Evolutionary conservation across 2,888 invertebrate genomes (phyloP).

Genomic region (Metacarcinus magister): DNA sequence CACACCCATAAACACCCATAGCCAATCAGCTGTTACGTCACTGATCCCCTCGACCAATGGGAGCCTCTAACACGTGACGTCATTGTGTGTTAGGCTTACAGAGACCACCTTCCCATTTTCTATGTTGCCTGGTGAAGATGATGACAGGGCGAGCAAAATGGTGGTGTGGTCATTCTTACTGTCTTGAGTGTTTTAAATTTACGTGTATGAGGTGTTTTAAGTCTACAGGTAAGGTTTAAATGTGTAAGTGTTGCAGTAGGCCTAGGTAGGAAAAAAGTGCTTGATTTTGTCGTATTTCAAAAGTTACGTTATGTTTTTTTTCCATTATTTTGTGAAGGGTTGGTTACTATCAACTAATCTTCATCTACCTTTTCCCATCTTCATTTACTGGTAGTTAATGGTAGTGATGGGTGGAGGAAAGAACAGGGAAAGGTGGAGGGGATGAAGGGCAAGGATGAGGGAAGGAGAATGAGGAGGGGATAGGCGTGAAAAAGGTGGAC

Average conservation of each 20-base stretch:
- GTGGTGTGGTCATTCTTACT: no score
- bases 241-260: background rate
- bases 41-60: background rate
- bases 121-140: background rate
- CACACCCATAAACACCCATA: background rate
- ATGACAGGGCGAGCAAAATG: background rate
- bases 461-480: background rate
- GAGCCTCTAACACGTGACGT: conserved; percentile 19
- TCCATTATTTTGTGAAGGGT: no score
- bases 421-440: conserved; percentile 18
- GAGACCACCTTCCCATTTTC: conserved; percentile 56
- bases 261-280: background rate
- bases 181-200: no score
- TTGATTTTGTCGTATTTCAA: background rate
- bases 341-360: background rate
- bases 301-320: background rate
- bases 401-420: background rate
- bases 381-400: background rate
- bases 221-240: background rate
- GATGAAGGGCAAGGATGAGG: background rate
- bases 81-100: conserved; percentile 38
- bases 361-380: background rate
- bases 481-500: background rate
- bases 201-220: background rate
- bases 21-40: conserved; percentile 49